A percentile compares a stretch with the other conserved stretches of the same genome.
phyloP scores from a whole-genome alignment of 1,140 invertebrate species.

The Cecropterus lyciades region DNA sequence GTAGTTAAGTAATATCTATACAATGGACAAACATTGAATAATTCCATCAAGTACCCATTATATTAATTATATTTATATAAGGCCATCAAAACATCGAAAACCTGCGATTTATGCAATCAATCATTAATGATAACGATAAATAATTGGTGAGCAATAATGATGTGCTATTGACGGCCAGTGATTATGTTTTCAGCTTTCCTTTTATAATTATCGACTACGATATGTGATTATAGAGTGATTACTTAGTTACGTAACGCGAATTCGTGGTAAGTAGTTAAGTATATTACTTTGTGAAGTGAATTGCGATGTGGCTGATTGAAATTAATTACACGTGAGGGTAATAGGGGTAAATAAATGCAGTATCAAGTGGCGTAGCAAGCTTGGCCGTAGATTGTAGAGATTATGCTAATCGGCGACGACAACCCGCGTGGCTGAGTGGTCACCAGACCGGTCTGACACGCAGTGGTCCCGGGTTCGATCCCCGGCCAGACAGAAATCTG shows the following conservation, averaged over 20 bases:
- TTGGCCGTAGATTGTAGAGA: no score
- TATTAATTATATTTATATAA: neutral
- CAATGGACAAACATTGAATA: no score
- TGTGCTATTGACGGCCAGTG: slow-evolving; percentile 2
- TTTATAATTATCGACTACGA: slow-evolving; percentile 12
- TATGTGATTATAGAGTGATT: slow-evolving; percentile 25
- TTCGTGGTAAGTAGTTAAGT: slow-evolving; percentile 7
- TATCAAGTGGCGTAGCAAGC: no score
- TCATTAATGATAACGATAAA: slow-evolving; percentile 9
- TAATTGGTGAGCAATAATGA: slow-evolving; percentile 14
- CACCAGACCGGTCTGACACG: no score
- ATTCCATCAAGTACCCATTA: no score
- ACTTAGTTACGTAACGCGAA: slow-evolving; percentile 11
- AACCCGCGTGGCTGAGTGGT: no score
- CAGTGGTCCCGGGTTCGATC: no score
- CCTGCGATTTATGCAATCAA: neutral
- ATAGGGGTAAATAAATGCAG: no score
- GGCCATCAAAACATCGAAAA: slow-evolving; percentile 6
- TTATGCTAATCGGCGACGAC: no score
- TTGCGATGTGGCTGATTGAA: neutral
- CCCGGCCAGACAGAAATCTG: no score
- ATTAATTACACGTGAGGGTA: neutral
- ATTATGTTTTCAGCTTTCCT: slow-evolving; percentile 16
- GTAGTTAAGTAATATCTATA: no score
- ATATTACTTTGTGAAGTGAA: neutral